Conservation (phyloP, 2,888 invertebrate genomes). For the Xestia c-nigrum region DNA sequence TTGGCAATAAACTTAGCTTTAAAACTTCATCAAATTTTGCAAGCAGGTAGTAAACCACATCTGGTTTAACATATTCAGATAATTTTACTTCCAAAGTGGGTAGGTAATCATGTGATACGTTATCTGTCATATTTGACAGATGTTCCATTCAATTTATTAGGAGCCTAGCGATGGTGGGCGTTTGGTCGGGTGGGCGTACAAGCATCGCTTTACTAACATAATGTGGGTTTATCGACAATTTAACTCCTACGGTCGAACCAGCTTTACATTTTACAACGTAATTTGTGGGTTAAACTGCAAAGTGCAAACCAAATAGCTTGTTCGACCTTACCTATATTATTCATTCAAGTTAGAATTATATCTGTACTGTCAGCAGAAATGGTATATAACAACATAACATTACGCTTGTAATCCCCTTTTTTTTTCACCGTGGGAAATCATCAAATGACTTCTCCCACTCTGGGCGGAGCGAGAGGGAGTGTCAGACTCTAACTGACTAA, state of each 20-base stretch:
- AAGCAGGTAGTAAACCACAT: not conserved
- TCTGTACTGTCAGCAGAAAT: not conserved
- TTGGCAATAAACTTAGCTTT: not conserved
- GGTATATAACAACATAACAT: too few species aligned
- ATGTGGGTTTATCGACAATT: not conserved
- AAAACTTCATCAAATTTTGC: not conserved
- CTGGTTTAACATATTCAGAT: not conserved
- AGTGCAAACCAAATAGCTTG: too few species aligned
- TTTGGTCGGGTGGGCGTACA: not conserved
- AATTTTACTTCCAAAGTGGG: not conserved
- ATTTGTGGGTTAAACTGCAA: too few species aligned
- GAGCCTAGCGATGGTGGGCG: not conserved
- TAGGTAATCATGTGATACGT: not conserved
- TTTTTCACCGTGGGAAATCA: too few species aligned
- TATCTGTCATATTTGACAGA: slow-evolving; percentile 20
- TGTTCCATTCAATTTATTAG: not conserved
- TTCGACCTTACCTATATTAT: not conserved
- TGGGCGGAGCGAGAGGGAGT: too few species aligned
- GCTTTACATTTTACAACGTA: too few species aligned
- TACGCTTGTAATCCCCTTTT: too few species aligned
- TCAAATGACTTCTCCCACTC: too few species aligned
- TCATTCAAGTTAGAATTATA: not conserved
- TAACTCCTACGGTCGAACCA: not conserved
- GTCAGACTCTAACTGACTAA: too few species aligned
- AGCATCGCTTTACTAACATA: not conserved